Evolutionary conservation across 2,797 vertebrate species (phyloP).

Genomic region (Astyanax mexicanus): DNA sequence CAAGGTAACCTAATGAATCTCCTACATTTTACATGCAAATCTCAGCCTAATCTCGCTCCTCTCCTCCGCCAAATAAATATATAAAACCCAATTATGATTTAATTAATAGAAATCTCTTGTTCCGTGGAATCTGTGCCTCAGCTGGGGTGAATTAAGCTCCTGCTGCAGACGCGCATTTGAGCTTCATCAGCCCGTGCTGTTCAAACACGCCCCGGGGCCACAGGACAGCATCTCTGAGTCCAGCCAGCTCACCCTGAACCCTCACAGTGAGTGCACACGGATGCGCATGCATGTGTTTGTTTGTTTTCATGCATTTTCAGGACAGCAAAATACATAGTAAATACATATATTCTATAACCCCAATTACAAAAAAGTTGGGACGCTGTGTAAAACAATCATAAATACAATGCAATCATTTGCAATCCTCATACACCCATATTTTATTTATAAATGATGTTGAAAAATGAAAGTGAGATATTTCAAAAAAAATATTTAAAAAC

Average conservation of each 20-base stretch:
- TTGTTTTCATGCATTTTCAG: background rate
- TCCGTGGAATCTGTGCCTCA: constrained; percentile 78
- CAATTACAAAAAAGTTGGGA: no score
- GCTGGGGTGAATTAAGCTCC: constrained; percentile 73
- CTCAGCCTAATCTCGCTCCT: constrained; percentile 81
- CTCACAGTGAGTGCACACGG: constrained; percentile 1
- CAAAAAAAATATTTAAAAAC: no score
- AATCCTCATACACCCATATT: no score
- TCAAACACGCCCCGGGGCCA: constrained; percentile 73
- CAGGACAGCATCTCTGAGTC: constrained; percentile 66
- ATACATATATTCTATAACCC: no score
- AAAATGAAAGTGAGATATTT: no score
- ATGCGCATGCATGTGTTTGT: constrained; percentile 47
- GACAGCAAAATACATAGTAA: no score
- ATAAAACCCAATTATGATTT: constrained; percentile 87
- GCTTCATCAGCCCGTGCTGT: constrained; percentile 74
- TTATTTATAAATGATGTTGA: no score
- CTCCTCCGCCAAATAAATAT: constrained; percentile 83
- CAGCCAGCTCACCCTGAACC: constrained; percentile 14
- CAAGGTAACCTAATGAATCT: constrained; percentile 87
- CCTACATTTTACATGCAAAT: constrained; percentile 85
- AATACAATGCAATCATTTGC: no score
- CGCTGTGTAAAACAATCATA: no score
- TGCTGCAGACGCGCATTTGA: constrained; percentile 64
- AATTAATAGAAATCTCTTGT: constrained; percentile 85